Evolutionary conservation across 2,113 vertebrate genomes (phyloP), one percentile per base, ranked within the genome.

Genomic region (Cranoglanis bouderius): DNA sequence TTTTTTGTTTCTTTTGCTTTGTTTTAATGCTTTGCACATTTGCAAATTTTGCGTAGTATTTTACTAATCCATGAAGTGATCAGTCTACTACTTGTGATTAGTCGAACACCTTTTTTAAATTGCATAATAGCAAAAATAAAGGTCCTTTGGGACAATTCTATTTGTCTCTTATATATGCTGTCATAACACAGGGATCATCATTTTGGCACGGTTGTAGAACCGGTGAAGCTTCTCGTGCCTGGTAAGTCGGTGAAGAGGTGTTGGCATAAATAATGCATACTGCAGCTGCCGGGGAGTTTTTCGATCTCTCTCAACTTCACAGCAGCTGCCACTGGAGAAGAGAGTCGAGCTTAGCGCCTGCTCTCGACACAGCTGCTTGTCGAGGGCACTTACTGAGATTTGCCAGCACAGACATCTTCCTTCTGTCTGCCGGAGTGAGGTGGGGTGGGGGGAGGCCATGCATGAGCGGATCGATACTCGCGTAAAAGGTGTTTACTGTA

Each of bases 241-340:
- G 72, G 67, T 26, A n/a, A 61, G 75, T 38, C 29, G 4, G 80
- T 49, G 87, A 72, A 46, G 86, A 88, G 67, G 43, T 86, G 87
- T 67, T 13, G 61, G 81, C 21, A 90, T 91, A 84, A 90, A 90
- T 89, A 87, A 89, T 89, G 70, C 74, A 91, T 85, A 75, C 9
- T 10, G n/a, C 85, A 90, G 85, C 87, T 91, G 89, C 89, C 26
- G 57, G 43, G 51, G 81, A 85, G 85, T 49, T 85, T 83, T 90
- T 85, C 90, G 49, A 91, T 91, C 86, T 88, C 84, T 29, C 59
- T 75, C 74, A 87, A 86, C 87, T 90, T 90, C 86, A 88, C 87
- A 57, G 67, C 87, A 85, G 85, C 85, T 72, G 82, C 82, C 87
- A 77, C 40, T 77, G 87, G 40, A 86, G 77, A 29, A 35, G 32